Evolutionary conservation across 2,888 invertebrate species (phyloP), one percentile per base, ranked within the genome.

Genomic region (Thera britannica): DNA sequence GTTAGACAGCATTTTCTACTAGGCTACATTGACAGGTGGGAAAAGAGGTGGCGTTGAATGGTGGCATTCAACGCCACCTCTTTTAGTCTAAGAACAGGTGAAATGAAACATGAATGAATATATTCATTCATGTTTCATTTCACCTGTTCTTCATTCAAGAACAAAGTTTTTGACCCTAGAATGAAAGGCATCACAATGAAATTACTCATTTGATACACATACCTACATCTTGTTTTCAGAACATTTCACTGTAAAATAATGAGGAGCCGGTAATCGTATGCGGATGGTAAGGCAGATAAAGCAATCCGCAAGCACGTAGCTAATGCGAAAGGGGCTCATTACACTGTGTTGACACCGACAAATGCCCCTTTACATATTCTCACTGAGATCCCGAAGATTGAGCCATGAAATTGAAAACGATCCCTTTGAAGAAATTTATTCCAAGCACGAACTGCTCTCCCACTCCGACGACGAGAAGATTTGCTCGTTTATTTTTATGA

Each of bases 391-490:
- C 90, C 90, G 89, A 91, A 92, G 92, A 93, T 93, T 91, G 91
- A 93, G 92, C 92, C 92, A 91, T 93, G 92, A 91, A 93, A 92
- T 92, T 92, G 93, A 92, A 93, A 93, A 93, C 92, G 92, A 93
- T 90, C 93, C 89, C 92, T 91, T 89, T 90, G 89, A 89, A 90
- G 90, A 92, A 93, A 93, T 93, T 92, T 92, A 93, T 93, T 93
- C 93, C 83, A 87, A 79, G 92, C 93, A 93, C 93, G 93, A 92
- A 90, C 92, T 89, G 88, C 88, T 90, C 89, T 84, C 85, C 87
- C 88, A 89, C 90, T 89, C 85, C 85, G 85, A 82, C 84, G 86
- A 86, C 83, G 89, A 90, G 88, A 87, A 92, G 92, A 92, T 93
- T 92, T 92, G 89, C 90, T 90, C 91, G 90, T 91, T 92, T 90